Evolutionary conservation across 1,140 invertebrate species (phyloP).

Genomic region (Hesperophylax magnus): DNA sequence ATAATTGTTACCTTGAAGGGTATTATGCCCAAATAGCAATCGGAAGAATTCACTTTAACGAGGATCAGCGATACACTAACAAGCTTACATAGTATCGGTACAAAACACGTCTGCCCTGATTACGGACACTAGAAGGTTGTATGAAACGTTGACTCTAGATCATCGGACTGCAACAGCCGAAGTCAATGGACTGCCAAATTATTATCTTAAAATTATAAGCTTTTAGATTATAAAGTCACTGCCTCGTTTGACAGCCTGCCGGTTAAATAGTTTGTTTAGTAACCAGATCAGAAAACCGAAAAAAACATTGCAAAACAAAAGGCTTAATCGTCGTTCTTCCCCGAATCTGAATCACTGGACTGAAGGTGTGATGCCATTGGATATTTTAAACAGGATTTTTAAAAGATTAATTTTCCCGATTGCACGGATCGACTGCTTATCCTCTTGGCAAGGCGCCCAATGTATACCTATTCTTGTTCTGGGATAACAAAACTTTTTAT

Average conservation of each 20-base stretch:
- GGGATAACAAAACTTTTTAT: neutral
- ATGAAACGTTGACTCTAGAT: neutral
- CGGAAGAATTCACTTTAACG: too few species aligned
- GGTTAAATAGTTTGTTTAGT: too few species aligned
- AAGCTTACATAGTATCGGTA: neutral
- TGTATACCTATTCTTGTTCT: neutral
- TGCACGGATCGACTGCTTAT: neutral
- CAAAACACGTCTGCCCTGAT: neutral
- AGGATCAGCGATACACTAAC: too few species aligned
- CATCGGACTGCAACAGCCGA: too few species aligned
- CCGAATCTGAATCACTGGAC: neutral
- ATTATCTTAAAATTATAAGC: too few species aligned
- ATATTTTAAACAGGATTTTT: conserved; percentile 15
- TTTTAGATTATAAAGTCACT: too few species aligned
- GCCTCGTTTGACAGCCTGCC: too few species aligned
- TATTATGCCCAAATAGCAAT: too few species aligned
- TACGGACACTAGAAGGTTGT: neutral
- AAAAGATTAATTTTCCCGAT: neutral
- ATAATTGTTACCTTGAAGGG: too few species aligned
- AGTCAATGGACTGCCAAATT: too few species aligned
- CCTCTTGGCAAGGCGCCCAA: neutral
- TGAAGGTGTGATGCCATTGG: neutral
- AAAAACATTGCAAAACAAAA: too few species aligned
- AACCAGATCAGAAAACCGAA: too few species aligned
- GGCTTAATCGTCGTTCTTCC: neutral